phyloP scores from a whole-genome alignment of 2,797 vertebrate genomes.

The Ctenopoma kingsleyae region DNA sequence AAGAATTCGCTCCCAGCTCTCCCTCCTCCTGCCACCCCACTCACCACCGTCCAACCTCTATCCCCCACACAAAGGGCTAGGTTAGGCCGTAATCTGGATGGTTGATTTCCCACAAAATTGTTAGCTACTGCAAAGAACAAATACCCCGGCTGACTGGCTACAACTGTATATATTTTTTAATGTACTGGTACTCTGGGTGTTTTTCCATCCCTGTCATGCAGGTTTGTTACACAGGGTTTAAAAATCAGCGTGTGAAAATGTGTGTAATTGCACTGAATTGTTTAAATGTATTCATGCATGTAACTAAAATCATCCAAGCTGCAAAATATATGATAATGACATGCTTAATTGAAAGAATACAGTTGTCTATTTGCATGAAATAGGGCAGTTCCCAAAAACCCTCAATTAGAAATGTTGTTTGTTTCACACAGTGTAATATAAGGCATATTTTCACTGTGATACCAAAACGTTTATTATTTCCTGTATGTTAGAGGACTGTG shows the following conservation, averaged over 20 bases:
- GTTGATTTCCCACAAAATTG: slow-evolving; percentile 62
- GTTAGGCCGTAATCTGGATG: slow-evolving; percentile 60
- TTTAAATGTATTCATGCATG: slow-evolving; percentile 67
- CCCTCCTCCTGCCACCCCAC: slow-evolving; percentile 52
- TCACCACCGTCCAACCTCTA: slow-evolving; percentile 60
- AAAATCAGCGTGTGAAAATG: slow-evolving; percentile 42
- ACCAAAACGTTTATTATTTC: slow-evolving; percentile 17
- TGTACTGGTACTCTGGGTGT: not conserved
- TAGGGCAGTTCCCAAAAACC: slow-evolving; percentile 34
- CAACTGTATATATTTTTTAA: slow-evolving; percentile 21
- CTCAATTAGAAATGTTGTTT: slow-evolving; percentile 32
- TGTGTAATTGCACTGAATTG: slow-evolving; percentile 43
- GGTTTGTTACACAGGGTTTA: not conserved
- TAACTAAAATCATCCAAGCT: slow-evolving; percentile 56
- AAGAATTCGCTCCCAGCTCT: slow-evolving; percentile 83
- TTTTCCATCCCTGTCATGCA: not conserved
- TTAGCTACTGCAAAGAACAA: slow-evolving; percentile 59
- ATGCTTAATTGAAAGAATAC: slow-evolving; percentile 62
- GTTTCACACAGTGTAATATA: slow-evolving; percentile 19
- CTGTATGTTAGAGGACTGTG: not conserved
- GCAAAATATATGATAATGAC: slow-evolving; percentile 61
- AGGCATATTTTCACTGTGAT: slow-evolving; percentile 8
- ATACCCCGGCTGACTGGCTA: slow-evolving; percentile 64
- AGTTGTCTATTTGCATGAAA: slow-evolving; percentile 59
- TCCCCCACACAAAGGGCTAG: slow-evolving; percentile 65